These are phyloP conservation scores for Dryadula phaetusa DNA, from an alignment of 2,888 invertebrate genomes.

Conservation along the genomic window DNA sequence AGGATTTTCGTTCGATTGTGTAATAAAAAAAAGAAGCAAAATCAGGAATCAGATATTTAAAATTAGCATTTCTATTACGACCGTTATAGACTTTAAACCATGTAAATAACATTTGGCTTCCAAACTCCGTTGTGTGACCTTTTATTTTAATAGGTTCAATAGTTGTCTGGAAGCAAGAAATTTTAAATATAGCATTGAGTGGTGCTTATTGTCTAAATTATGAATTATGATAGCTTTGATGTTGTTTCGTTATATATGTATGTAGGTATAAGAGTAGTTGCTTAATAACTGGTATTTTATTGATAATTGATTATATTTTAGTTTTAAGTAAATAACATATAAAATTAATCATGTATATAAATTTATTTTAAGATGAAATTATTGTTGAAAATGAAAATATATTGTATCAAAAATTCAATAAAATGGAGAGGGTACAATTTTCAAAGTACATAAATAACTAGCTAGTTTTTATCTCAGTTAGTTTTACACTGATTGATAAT, in stretches of 20 bases:
- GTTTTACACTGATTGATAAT: too few species aligned
- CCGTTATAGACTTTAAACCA: constrained; percentile 18
- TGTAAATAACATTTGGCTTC: constrained; percentile 19
- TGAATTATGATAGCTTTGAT: constrained; percentile 46
- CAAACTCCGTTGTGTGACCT: constrained; percentile 38
- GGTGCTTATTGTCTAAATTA: constrained; percentile 55
- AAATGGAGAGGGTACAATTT: neutral
- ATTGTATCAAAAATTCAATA: too few species aligned
- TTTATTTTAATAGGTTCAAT: constrained; percentile 42
- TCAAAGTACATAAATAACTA: too few species aligned
- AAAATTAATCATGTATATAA: neutral
- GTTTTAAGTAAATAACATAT: neutral
- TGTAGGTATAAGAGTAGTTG: constrained; percentile 13
- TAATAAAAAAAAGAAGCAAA: constrained; percentile 14
- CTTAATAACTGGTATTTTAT: neutral
- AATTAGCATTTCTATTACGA: constrained; percentile 25
- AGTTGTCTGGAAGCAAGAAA: constrained; percentile 39
- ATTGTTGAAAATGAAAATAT: too few species aligned
- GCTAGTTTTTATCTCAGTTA: too few species aligned
- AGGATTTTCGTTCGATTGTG: neutral
- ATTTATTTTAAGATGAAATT: too few species aligned
- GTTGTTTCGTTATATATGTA: constrained; percentile 27
- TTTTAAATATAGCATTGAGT: constrained; percentile 48
- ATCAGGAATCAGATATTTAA: neutral
- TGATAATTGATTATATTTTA: neutral